Percentiles rank a stretch among this genome's conserved stretches.
Conservation (phyloP, 2,797 vertebrate genomes). For the Malacoraja senta region DNA sequence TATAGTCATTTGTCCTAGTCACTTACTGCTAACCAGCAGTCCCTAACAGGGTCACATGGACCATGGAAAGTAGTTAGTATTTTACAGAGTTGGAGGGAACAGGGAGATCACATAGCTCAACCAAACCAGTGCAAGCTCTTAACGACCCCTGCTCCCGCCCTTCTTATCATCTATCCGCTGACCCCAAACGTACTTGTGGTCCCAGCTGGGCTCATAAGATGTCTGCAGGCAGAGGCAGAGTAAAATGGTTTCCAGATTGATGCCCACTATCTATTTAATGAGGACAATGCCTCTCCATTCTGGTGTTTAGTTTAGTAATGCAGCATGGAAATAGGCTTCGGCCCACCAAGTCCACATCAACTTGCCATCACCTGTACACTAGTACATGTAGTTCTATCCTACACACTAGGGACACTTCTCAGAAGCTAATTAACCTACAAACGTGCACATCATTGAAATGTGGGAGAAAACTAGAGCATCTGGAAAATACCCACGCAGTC, state of each 20-base stretch:
- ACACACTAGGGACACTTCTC: too few species aligned
- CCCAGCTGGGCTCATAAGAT: not conserved
- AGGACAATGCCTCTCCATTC: not conserved
- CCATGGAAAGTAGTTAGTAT: not conserved
- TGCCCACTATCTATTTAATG: not conserved
- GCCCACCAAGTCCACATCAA: too few species aligned
- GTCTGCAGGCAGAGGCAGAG: too few species aligned
- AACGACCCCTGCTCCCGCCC: not conserved
- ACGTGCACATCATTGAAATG: too few species aligned
- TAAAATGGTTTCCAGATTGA: not conserved
- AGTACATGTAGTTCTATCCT: too few species aligned
- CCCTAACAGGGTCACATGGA: not conserved
- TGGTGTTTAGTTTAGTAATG: not conserved
- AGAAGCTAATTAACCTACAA: too few species aligned
- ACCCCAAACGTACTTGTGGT: not conserved
- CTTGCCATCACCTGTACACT: too few species aligned
- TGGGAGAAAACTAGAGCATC: too few species aligned
- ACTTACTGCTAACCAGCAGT: not conserved
- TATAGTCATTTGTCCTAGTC: not conserved
- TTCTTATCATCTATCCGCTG: not conserved
- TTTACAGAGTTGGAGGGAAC: not conserved
- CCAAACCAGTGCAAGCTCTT: not conserved
- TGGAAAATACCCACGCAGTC: too few species aligned
- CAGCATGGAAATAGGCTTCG: too few species aligned
- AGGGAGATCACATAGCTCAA: not conserved